Base-by-base conservation (phyloP, 2,113 vertebrate species). In the Pontoporia blainvillei region DNA sequence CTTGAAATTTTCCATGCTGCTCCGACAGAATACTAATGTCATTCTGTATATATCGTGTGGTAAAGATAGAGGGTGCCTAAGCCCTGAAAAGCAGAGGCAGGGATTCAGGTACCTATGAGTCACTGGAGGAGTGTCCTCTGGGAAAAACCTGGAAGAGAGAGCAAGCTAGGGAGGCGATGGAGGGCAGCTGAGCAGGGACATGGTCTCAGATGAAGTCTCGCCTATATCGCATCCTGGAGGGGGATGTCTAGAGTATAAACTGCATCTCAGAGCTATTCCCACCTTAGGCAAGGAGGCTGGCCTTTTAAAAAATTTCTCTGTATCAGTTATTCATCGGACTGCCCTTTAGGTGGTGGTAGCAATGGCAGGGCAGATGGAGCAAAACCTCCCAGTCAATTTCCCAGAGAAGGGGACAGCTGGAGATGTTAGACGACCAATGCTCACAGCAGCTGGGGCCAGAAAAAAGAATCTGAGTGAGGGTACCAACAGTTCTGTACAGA, bases 391-490 rank as follows among this genome's bases (percentile, higher is more conserved):
- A 89, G n/a, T 59, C 36, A 44, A 4, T n/a, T 86, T 79, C 39
- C 46, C 57, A 34, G 57, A 21, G 57, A 85, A 59, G 39, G 3
- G 34, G 39, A 20, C 25, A 52, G 75, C 61, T 62, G 20, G 13
- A 69, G 36, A 6, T 27, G 3, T 11, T 71, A 67, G 44, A 10
- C 10, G 6, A 5, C 44, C 67, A 76, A 3, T 6, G 29, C 8
- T 54, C 6, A 39, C 1, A 41, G 44, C 34, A 57, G 10, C 29
- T 13, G 21, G 54, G 61, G 36, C 7, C 62, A 88, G 31, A 29
- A 61, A 13, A 66, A 3, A n/a, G 13, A 44, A 23, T 52, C 27
- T 21, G 0, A 4, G 15, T 39, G n/a, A 49, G 8, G 23, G 2
- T 20, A 31, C 66, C 11, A 72, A 4, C 2, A 20, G 3, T 67